phyloP scores from a whole-genome alignment of 1,140 invertebrate species.

The Portunus trituberculatus region DNA sequence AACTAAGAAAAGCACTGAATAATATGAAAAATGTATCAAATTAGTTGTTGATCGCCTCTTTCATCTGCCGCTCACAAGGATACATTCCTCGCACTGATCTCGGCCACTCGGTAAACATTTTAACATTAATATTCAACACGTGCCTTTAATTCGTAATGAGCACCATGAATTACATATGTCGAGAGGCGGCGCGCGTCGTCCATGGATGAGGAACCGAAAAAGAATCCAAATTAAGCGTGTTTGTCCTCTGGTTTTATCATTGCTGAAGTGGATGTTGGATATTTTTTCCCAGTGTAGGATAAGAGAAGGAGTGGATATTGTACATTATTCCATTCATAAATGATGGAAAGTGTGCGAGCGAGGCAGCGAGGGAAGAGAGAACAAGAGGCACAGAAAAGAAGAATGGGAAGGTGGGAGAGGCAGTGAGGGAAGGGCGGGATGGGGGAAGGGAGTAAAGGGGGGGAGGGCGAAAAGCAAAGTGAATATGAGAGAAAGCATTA shows the following conservation, averaged over 20 bases:
- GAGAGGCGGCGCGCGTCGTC: background rate
- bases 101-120: background rate
- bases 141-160: background rate
- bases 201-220: background rate
- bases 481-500: constrained; percentile 5
- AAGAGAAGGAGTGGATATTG: background rate
- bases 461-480: background rate
- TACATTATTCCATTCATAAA: background rate
- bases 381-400: background rate
- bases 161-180: background rate
- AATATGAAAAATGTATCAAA: no score
- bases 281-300: background rate
- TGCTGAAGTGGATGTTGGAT: background rate
- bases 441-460: background rate
- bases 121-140: constrained; percentile 14
- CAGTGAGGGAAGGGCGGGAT: background rate
- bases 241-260: constrained; percentile 10
- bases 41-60: background rate
- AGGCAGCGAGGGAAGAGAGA: background rate
- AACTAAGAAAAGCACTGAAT: no score
- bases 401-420: background rate
- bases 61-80: background rate
- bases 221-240: background rate
- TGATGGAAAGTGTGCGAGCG: background rate
- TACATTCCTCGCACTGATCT: background rate